phyloP scores from a whole-genome alignment of 2,888 invertebrate genomes.

The Spodoptera picta region DNA sequence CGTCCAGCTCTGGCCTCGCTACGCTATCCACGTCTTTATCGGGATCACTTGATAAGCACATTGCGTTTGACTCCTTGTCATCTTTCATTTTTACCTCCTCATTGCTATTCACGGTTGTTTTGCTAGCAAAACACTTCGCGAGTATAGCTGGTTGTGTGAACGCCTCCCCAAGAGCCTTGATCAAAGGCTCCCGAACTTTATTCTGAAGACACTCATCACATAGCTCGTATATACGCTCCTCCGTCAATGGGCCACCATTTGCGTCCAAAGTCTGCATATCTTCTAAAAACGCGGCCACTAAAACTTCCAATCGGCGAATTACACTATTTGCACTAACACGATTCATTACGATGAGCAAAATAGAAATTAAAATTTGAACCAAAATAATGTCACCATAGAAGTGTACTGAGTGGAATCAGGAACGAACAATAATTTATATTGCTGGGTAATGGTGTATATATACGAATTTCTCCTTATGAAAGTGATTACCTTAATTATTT shows the following conservation, averaged over 20 bases:
- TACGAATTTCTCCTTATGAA: too few species aligned
- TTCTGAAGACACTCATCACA: conserved; percentile 92
- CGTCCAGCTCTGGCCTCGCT: conserved; percentile 90
- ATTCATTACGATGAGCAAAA: too few species aligned
- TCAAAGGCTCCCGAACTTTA: conserved; percentile 91
- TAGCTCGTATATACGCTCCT: conserved; percentile 92
- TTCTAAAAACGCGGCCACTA: conserved; percentile 57
- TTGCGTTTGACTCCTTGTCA: conserved; percentile 80
- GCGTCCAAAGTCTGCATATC: conserved; percentile 62
- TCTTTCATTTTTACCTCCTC: conserved; percentile 65
- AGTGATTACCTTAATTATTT: too few species aligned
- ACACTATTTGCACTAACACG: too few species aligned
- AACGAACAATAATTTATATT: too few species aligned
- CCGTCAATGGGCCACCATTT: conserved; percentile 90
- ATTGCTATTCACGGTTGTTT: conserved; percentile 66
- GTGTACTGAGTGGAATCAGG: too few species aligned
- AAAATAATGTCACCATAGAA: too few species aligned
- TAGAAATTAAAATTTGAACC: too few species aligned
- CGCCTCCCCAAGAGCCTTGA: conserved; percentile 93
- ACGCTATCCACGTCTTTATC: conserved; percentile 96
- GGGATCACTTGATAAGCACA: conserved; percentile 89
- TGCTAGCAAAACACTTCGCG: conserved; percentile 91
- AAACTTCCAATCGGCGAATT: too few species aligned
- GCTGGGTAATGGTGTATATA: too few species aligned
- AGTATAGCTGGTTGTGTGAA: conserved; percentile 90